These are phyloP conservation scores for Amblyopsis rosae DNA, from an alignment of 2,113 vertebrate genomes.

Conservation along the genomic window DNA sequence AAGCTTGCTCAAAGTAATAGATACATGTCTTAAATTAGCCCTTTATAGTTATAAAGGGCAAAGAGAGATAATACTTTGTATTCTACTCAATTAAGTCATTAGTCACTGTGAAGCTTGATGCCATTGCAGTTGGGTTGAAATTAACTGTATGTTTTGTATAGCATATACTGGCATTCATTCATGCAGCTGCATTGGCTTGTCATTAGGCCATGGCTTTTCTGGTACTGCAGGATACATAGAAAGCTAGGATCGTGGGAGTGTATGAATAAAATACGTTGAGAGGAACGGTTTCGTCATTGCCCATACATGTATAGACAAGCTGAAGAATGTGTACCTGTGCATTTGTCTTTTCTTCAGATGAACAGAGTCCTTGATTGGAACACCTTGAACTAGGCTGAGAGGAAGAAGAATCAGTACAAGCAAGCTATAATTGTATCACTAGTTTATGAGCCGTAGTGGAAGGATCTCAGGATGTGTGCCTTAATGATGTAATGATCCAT, in stretches of 20 bases:
- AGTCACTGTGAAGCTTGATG: too few species aligned
- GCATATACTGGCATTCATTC: not conserved
- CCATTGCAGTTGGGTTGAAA: not conserved
- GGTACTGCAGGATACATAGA: not conserved
- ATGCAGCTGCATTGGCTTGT: too few species aligned
- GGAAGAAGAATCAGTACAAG: constrained; percentile 16
- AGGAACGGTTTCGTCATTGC: constrained; percentile 17
- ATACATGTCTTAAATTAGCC: not conserved
- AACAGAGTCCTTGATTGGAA: constrained; percentile 4
- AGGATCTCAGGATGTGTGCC: too few species aligned
- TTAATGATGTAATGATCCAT: too few species aligned
- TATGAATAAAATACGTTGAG: not conserved
- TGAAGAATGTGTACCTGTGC: constrained; percentile 28
- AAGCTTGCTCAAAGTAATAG: constrained; percentile 24
- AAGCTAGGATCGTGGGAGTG: constrained; percentile 4
- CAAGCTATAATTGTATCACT: not conserved
- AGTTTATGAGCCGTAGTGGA: not conserved
- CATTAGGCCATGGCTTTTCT: not conserved
- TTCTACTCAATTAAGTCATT: not conserved
- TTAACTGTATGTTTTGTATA: not conserved
- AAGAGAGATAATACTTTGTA: too few species aligned
- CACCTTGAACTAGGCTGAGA: not conserved
- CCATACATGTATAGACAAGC: constrained; percentile 64
- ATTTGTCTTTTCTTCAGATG: not conserved
- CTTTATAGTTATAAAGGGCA: not conserved